These are phyloP conservation scores for Ageneiosus marmoratus DNA, from an alignment of 2,113 vertebrate genomes.

Conservation along the genomic window DNA sequence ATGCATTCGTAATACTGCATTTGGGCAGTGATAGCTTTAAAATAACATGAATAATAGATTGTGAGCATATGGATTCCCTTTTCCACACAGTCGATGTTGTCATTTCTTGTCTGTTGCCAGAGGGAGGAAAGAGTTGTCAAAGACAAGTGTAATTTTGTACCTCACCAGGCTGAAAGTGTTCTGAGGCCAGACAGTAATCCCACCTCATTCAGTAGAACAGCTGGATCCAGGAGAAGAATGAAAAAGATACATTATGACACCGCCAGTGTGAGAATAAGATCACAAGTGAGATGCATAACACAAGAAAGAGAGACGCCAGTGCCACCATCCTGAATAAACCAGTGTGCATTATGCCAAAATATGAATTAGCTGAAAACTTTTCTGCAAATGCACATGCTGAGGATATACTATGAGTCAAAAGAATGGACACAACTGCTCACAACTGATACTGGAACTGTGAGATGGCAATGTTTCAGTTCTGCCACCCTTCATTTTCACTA, in stretches of 20 bases:
- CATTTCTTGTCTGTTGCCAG: slow-evolving; percentile 48
- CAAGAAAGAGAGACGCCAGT: slow-evolving; percentile 67
- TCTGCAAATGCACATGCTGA: slow-evolving; percentile 59
- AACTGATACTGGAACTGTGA: neutral
- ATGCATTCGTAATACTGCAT: slow-evolving; percentile 7
- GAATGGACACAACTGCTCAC: neutral
- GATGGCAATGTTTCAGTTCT: neutral
- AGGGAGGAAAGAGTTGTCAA: slow-evolving; percentile 52
- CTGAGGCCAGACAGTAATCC: slow-evolving; percentile 60
- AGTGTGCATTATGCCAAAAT: slow-evolving; percentile 67
- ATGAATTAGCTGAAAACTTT: slow-evolving; percentile 67
- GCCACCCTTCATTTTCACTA: neutral
- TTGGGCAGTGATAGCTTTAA: slow-evolving; percentile 54
- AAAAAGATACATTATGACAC: slow-evolving; percentile 63
- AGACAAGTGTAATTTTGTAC: slow-evolving; percentile 60
- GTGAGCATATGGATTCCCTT: slow-evolving; percentile 47
- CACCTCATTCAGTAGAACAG: slow-evolving; percentile 7
- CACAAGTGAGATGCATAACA: slow-evolving; percentile 63
- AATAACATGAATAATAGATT: slow-evolving; percentile 61
- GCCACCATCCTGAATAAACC: slow-evolving; percentile 69
- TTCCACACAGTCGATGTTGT: slow-evolving; percentile 46
- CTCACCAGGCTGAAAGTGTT: slow-evolving; percentile 64
- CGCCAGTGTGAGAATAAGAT: slow-evolving; percentile 52
- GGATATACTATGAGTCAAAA: slow-evolving; percentile 31
- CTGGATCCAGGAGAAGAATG: slow-evolving; percentile 53